Percentiles rank a stretch among this genome's conserved stretches.
Conservation (phyloP, 2,888 invertebrate genomes). For the Drosophila leonis region DNA sequence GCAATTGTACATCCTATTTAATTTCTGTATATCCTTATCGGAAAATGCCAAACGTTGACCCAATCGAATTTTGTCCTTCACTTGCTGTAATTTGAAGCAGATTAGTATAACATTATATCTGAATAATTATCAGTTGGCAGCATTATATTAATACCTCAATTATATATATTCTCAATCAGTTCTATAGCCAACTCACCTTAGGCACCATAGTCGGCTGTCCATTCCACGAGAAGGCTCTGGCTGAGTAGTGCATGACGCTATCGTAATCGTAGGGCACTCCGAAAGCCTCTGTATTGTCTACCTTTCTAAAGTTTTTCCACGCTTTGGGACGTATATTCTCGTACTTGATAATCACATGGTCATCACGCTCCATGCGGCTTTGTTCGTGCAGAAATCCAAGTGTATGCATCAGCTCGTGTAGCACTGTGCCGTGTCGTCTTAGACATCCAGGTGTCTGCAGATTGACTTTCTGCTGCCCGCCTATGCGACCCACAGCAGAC, state of each 20-base stretch:
- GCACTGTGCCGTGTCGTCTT: constrained; percentile 89
- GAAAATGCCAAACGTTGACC: constrained; percentile 92
- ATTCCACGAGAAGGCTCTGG: constrained; percentile 91
- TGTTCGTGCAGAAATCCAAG: constrained; percentile 93
- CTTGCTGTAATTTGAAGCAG: constrained; percentile 48
- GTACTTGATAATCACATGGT: constrained; percentile 88
- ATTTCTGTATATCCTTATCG: constrained; percentile 89
- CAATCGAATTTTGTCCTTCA: constrained; percentile 85
- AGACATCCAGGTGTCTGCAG: constrained; percentile 91
- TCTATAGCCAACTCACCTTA: constrained; percentile 18
- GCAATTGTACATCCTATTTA: constrained; percentile 92
- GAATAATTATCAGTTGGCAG: neutral
- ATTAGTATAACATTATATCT: neutral
- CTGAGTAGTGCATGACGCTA: constrained; percentile 94
- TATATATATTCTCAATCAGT: too few species aligned
- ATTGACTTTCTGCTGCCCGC: constrained; percentile 88
- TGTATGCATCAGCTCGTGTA: constrained; percentile 93
- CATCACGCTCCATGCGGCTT: constrained; percentile 91
- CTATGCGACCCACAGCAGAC: constrained; percentile 91
- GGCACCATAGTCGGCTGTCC: constrained; percentile 77
- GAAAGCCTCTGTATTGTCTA: constrained; percentile 87
- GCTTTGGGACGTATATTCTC: constrained; percentile 89
- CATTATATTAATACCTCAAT: neutral
- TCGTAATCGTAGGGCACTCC: constrained; percentile 91
- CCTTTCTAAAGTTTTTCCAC: constrained; percentile 90